Evolutionary conservation across 2,888 invertebrate species (phyloP), one percentile per base, ranked within the genome.

Genomic region (Ectemnius lituratus): DNA sequence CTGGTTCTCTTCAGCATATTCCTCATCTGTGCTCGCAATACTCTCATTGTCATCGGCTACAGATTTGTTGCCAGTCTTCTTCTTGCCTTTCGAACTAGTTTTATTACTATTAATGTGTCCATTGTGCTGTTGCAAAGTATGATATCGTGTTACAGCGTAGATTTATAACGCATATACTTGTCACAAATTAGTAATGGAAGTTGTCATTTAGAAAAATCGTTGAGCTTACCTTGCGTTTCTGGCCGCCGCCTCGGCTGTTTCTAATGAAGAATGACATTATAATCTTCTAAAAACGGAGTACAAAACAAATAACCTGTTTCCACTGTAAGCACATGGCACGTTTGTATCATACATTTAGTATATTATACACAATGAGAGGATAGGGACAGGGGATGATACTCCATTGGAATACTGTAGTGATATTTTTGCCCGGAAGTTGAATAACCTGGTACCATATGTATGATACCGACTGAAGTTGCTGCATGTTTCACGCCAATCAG

Each of bases 1-100:
- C 37, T 87, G 78, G 70, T 84, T 82, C 70, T 89, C 85, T 66
- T 90, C 89, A 13, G 88, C 88, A 61, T 89, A 80, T 81, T 90
- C 90, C 82, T 90, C 90, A 73, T 90, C 90, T 27, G 87, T 87
- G 69, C 90, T 90, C 2, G 86, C 87, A 63, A 90, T 90, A 76
- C 89, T 89, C 67, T 90, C 90, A 63, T 88, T 77, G n/a, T 88
- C 88, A 58, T 81, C 67, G 2, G 73, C 37, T 56, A 63, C 18
- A 37, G 61, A 66, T 47, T 85, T 85, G 59, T 85, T 85, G 0
- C 27, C 8, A 27, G 47, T 75, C 68, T 84, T 84, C n/a, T 76
- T 82, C 70, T 81, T 85, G 57, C 78, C 75, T 49, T 87, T 86
- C 49, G 76, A 57, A 13, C 69, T 52, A 18, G 71, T 68, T 18